Evolutionary conservation across 2,888 invertebrate species (phyloP).

Genomic region (Platycnemis pennipes): DNA sequence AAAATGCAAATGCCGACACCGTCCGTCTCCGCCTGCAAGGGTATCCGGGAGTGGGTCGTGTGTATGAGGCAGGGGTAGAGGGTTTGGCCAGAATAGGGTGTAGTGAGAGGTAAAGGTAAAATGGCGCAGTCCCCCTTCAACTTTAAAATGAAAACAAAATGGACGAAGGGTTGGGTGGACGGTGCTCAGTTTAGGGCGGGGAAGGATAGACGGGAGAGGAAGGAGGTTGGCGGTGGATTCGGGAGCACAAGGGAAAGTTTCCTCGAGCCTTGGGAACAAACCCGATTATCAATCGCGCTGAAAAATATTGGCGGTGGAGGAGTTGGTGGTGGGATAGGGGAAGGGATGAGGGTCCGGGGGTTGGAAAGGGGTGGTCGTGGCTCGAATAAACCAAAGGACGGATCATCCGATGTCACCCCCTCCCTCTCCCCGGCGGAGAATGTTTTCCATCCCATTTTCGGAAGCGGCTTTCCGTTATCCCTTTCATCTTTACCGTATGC

Average conservation of each 20-base stretch:
- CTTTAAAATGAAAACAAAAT: too few species aligned
- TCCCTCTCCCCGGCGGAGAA: background rate
- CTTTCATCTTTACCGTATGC: background rate
- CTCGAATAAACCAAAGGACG: background rate
- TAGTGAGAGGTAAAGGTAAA: background rate
- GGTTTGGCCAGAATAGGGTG: background rate
- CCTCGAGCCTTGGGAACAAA: background rate
- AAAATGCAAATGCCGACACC: slow-evolving; percentile 25
- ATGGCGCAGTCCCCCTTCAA: too few species aligned
- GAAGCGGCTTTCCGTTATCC: slow-evolving; percentile 9
- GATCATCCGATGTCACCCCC: background rate
- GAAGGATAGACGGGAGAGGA: background rate
- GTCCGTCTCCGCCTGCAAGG: background rate
- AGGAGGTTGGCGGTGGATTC: background rate
- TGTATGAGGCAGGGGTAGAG: background rate
- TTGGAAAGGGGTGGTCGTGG: background rate
- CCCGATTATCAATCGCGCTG: slow-evolving; percentile 12
- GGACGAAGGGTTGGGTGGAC: background rate
- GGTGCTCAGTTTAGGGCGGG: background rate
- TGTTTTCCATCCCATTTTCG: background rate
- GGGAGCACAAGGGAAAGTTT: background rate
- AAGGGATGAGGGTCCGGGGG: background rate
- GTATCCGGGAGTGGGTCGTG: background rate
- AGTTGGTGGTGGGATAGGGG: background rate
- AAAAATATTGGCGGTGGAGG: slow-evolving; percentile 14